Conservation (phyloP, 2,888 invertebrate species). For the Lasioglossum morio region DNA sequence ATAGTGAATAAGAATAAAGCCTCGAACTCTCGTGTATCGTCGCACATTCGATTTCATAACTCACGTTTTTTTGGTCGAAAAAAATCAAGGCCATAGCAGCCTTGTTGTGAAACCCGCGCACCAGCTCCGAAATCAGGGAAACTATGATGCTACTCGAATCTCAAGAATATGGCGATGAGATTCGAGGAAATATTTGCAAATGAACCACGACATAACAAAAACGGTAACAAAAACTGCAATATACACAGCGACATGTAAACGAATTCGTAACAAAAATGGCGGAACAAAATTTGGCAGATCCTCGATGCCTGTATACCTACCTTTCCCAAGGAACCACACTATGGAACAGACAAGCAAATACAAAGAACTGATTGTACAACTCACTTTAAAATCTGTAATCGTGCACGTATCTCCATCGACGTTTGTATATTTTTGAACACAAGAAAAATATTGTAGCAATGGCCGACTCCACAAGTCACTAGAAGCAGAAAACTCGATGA, state of each 20-base stretch:
- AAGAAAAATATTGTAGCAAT: conserved; percentile 76
- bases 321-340: background rate
- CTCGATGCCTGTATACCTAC: conserved; percentile 42
- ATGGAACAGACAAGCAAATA: background rate
- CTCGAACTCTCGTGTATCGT: conserved; percentile 29
- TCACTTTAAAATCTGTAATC: conserved; percentile 54
- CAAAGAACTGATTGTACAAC: conserved; percentile 32
- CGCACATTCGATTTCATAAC: conserved; percentile 66
- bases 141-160: background rate
- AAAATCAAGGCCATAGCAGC: conserved; percentile 71
- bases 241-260: conserved; percentile 72
- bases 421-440: conserved; percentile 49
- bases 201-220: background rate
- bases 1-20: background rate
- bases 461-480: conserved; percentile 76
- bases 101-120: conserved; percentile 66
- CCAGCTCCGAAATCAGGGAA: conserved; percentile 39
- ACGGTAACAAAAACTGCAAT: conserved; percentile 50
- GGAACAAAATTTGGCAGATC: conserved; percentile 73
- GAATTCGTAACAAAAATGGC: conserved; percentile 81
- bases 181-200: background rate
- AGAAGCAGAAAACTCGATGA: conserved; percentile 75
- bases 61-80: conserved; percentile 61
- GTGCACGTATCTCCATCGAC: conserved; percentile 53
- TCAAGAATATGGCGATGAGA: background rate